These are phyloP conservation scores for Bradypus variegatus DNA, from an alignment of 2,797 vertebrate genomes.

Conservation along the genomic window DNA sequence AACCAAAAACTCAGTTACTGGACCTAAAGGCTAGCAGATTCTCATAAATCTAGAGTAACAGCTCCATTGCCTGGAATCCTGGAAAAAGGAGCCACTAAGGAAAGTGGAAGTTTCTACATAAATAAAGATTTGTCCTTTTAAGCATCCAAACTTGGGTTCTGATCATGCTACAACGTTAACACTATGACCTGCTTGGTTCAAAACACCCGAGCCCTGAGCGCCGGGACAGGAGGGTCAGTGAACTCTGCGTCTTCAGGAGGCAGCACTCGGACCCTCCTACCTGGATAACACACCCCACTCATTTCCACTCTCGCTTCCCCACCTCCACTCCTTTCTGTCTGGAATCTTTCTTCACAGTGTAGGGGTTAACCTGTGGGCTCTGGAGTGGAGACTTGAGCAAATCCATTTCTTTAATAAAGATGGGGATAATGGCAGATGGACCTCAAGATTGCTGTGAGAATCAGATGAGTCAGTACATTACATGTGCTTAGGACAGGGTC, in stretches of 20 bases:
- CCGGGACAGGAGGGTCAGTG: rapidly evolving
- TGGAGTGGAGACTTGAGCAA: background rate
- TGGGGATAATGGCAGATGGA: background rate
- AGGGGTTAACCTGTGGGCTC: background rate
- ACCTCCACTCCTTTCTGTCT: rapidly evolving
- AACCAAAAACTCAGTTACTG: background rate
- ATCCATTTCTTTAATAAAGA: background rate
- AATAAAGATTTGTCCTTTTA: background rate
- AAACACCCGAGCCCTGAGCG: rapidly evolving
- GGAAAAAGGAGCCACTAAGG: background rate
- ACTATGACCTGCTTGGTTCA: background rate
- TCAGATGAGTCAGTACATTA: too few species aligned
- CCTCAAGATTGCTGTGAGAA: background rate
- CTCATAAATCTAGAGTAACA: background rate
- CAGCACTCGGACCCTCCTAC: background rate
- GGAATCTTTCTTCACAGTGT: background rate
- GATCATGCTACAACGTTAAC: background rate
- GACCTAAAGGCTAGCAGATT: background rate
- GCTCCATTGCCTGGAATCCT: background rate
- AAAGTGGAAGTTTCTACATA: background rate
- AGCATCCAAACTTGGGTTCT: background rate
- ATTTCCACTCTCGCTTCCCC: background rate
- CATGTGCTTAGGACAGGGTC: rapidly evolving
- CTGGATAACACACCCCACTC: rapidly evolving
- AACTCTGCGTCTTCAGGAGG: background rate